Conservation (phyloP, 2,113 vertebrate genomes). For the Pongo abelii region DNA sequence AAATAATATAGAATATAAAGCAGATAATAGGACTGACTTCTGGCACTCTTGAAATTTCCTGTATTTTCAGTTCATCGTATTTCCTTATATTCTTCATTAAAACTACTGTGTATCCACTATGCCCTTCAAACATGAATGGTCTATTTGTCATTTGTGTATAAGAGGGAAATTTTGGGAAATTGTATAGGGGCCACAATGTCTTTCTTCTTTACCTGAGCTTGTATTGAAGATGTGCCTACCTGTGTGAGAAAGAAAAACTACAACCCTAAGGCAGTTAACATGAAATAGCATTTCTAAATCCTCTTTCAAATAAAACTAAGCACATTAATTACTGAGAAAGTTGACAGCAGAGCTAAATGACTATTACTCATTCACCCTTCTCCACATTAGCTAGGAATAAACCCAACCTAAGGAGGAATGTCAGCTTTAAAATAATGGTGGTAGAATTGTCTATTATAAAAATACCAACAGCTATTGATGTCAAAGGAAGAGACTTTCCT, state of each 20-base stretch:
- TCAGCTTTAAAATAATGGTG: slow-evolving; percentile 14
- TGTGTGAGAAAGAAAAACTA: slow-evolving; percentile 34
- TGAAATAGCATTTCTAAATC: slow-evolving; percentile 52
- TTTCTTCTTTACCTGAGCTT: background rate
- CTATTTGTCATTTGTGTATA: background rate
- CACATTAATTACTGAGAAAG: slow-evolving; percentile 54
- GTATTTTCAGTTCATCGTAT: background rate
- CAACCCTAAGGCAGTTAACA: background rate
- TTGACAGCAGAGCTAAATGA: slow-evolving; percentile 39
- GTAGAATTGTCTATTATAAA: slow-evolving; percentile 17
- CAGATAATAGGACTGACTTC: background rate
- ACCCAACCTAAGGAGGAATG: background rate
- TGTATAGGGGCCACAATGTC: background rate
- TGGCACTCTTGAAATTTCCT: background rate
- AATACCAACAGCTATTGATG: background rate
- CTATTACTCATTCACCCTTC: background rate
- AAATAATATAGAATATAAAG: slow-evolving; percentile 1
- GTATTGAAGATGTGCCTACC: background rate
- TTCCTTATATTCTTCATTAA: background rate
- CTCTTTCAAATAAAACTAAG: slow-evolving; percentile 62
- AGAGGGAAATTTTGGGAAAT: background rate
- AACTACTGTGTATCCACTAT: background rate
- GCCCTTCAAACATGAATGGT: background rate
- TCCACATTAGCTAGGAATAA: background rate
- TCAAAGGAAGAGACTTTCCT: slow-evolving; percentile 45